These are phyloP conservation scores for Rhegmatorhina hoffmannsi DNA, from an alignment of 2,113 vertebrate species.

Conservation along the genomic window DNA sequence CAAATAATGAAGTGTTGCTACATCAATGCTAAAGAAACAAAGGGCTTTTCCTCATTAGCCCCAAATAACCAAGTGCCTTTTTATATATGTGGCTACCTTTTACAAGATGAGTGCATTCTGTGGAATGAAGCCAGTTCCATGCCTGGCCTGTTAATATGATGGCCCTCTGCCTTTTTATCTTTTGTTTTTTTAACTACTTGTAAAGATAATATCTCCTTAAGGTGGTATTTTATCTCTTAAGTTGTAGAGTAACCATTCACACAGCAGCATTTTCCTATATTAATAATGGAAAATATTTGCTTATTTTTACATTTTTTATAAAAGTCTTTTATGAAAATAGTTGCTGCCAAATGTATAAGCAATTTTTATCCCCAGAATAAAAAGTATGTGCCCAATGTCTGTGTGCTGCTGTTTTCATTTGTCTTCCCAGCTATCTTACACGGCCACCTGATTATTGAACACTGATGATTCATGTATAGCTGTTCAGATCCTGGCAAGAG, in stretches of 20 bases:
- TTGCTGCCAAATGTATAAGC: conserved; percentile 68
- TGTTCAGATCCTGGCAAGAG: not conserved
- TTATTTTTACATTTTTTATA: conserved; percentile 74
- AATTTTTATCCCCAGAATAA: conserved; percentile 70
- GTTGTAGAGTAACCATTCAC: conserved; percentile 68
- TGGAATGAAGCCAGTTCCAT: conserved; percentile 5
- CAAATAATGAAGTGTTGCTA: conserved; percentile 52
- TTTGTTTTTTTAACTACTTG: conserved; percentile 58
- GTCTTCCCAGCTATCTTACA: accelerated
- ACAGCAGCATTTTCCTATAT: conserved; percentile 67
- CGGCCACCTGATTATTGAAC: not conserved
- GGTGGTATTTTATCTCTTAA: conserved; percentile 64
- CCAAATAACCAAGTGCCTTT: conserved; percentile 65
- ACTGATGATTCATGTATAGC: too few species aligned
- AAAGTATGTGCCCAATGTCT: conserved; percentile 3
- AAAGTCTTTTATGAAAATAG: conserved; percentile 70
- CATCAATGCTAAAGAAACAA: conserved; percentile 26
- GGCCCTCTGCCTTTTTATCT: conserved; percentile 49
- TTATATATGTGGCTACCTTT: conserved; percentile 39
- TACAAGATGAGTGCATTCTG: conserved; percentile 32
- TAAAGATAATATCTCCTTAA: conserved; percentile 67
- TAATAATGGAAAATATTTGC: conserved; percentile 71
- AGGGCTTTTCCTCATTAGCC: conserved; percentile 30
- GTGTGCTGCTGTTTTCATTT: not conserved
- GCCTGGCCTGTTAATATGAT: conserved; percentile 15